Evolutionary conservation across 2,113 vertebrate species (phyloP).

Genomic region (Sakesphorus luctuosus): DNA sequence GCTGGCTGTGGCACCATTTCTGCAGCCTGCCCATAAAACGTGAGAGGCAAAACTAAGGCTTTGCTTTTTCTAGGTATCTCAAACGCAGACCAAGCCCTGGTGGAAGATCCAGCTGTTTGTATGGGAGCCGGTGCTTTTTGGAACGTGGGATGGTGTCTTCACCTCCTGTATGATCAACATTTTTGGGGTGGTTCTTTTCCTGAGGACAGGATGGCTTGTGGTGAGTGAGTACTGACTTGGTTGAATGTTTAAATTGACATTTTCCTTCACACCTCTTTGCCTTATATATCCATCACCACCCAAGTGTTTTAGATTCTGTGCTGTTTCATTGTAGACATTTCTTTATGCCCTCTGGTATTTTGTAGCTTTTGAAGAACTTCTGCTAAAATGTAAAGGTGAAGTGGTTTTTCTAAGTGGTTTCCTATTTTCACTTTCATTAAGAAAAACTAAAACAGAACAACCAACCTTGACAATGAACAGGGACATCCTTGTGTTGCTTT

Average conservation of each 20-base stretch:
- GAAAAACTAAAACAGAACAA: not conserved
- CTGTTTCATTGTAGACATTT: not conserved
- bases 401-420: not conserved
- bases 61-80: slow-evolving; percentile 75
- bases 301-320: not conserved
- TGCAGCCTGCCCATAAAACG: not conserved
- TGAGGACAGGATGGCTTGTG: slow-evolving; percentile 96
- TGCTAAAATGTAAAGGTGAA: not conserved
- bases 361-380: not conserved
- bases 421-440: not conserved
- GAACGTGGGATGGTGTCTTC: slow-evolving; percentile 98
- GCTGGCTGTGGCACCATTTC: not conserved
- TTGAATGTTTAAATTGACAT: not conserved
- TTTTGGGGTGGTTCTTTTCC: slow-evolving; percentile 95
- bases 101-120: slow-evolving; percentile 94
- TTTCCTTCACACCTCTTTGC: not conserved
- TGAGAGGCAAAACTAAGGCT: not conserved
- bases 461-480: not conserved
- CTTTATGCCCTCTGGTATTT: not conserved
- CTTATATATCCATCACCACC: not conserved
- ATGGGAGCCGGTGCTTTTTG: slow-evolving; percentile 95
- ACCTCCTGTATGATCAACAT: slow-evolving; percentile 99
- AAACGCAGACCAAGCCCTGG: slow-evolving; percentile 86
- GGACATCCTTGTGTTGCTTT: not conserved
- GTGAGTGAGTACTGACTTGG: slow-evolving; percentile 72